These are phyloP conservation scores for Maconellicoccus hirsutus DNA, from an alignment of 1,140 invertebrate genomes.

Conservation along the genomic window DNA sequence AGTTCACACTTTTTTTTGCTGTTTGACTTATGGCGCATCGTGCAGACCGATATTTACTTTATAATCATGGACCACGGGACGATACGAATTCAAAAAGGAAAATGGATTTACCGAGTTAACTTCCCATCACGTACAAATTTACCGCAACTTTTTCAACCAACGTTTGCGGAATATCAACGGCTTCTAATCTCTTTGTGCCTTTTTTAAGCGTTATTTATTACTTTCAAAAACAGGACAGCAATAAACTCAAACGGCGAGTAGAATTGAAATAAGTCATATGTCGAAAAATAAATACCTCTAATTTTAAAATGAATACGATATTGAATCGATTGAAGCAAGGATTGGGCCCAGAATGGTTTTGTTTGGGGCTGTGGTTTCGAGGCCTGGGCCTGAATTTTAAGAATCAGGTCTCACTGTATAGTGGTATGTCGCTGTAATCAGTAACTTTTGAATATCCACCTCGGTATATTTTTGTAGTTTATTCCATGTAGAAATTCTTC, in stretches of 20 bases:
- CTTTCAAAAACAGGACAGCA: neutral
- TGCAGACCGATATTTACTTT: neutral
- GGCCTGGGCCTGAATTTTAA: too few species aligned
- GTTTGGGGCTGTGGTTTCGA: too few species aligned
- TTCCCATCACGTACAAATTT: constrained; percentile 8
- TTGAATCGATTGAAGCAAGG: too few species aligned
- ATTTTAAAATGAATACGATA: neutral
- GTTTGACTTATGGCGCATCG: neutral
- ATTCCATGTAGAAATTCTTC: too few species aligned
- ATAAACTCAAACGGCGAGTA: neutral
- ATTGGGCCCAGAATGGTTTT: too few species aligned
- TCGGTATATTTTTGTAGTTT: too few species aligned
- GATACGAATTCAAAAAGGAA: neutral
- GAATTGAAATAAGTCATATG: constrained; percentile 5
- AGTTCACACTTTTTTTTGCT: neutral
- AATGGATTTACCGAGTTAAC: constrained; percentile 3
- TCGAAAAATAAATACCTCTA: neutral
- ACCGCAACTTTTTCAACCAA: constrained; percentile 3
- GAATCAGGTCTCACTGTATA: too few species aligned
- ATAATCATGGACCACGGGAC: neutral
- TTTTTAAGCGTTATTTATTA: constrained; percentile 5
- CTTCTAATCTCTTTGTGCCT: neutral
- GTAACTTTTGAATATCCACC: too few species aligned
- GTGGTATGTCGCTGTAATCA: too few species aligned
- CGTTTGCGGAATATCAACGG: constrained; percentile 7